Evolutionary conservation across 1,140 invertebrate genomes (phyloP).

Genomic region (Magallana angulata): DNA sequence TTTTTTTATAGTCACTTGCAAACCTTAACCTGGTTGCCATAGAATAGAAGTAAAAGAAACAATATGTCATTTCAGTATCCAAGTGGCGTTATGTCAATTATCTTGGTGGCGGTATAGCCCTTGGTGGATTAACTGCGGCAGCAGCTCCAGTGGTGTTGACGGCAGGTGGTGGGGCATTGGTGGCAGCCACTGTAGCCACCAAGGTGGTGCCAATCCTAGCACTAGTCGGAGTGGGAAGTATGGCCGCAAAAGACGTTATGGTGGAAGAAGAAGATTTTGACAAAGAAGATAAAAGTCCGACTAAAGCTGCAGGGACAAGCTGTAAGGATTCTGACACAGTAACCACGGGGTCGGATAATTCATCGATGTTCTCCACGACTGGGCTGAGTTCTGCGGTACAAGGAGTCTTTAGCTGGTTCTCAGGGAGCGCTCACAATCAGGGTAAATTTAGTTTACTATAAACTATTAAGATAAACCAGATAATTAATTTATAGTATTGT

Average conservation of each 20-base stretch:
- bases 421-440: background rate
- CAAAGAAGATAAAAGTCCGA: too few relatives aligned
- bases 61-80: background rate
- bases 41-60: too few relatives aligned
- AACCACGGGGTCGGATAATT: background rate
- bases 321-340: background rate
- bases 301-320: background rate
- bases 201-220: background rate
- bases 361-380: background rate
- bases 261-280: background rate
- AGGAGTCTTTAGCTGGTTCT: conserved; percentile 4
- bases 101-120: background rate
- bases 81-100: background rate
- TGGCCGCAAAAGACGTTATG: background rate
- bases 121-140: background rate
- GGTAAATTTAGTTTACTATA: too few relatives aligned
- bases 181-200: background rate
- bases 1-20: too few relatives aligned
- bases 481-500: too few relatives aligned
- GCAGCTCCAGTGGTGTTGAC: background rate
- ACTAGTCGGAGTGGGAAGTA: background rate
- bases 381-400: background rate
- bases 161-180: background rate
- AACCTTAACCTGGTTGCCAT: too few relatives aligned
- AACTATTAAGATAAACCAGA: too few relatives aligned